Percentiles rank a stretch among this genome's conserved stretches.
Evolutionary conservation across 2,113 vertebrate genomes (phyloP).

Genomic region (Mus musculus): DNA sequence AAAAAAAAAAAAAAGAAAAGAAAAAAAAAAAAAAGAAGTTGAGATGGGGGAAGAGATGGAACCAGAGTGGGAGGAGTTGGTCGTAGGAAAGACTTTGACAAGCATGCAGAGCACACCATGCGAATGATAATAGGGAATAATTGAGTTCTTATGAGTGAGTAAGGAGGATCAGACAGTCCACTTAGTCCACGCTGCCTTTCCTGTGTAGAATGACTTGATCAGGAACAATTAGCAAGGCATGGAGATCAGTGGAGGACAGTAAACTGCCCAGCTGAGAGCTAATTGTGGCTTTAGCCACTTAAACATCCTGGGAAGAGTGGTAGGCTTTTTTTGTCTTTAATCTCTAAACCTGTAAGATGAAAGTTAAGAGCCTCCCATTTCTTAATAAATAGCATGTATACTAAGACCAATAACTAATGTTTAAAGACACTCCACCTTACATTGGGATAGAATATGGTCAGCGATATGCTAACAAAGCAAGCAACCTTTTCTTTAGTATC

Average conservation of each 20-base stretch:
- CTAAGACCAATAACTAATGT: slow-evolving; percentile 18
- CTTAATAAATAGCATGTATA: not conserved
- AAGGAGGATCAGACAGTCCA: not conserved
- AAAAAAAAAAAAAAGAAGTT: not conserved
- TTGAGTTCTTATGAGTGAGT: slow-evolving; percentile 1
- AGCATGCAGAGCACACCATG: not conserved
- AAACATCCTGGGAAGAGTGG: not conserved
- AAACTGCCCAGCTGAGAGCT: not conserved
- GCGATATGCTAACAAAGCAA: not conserved
- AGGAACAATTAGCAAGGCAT: slow-evolving; percentile 3
- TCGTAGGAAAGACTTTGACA: not conserved
- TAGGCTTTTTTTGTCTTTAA: not conserved
- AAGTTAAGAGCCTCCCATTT: not conserved
- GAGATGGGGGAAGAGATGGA: not conserved
- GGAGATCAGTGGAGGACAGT: slow-evolving; percentile 31
- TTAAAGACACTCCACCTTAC: not conserved
- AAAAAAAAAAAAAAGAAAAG: too few relatives aligned
- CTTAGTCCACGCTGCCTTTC: slow-evolving; percentile 27
- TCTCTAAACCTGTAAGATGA: slow-evolving; percentile 26
- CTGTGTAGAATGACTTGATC: not conserved
- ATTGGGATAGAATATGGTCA: not conserved
- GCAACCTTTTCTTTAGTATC: not conserved
- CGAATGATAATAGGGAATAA: not conserved
- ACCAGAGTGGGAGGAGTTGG: not conserved
- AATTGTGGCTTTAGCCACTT: not conserved